These are phyloP conservation scores for Drosophila greeni DNA, from an alignment of 2,888 invertebrate species.

Conservation along the genomic window DNA sequence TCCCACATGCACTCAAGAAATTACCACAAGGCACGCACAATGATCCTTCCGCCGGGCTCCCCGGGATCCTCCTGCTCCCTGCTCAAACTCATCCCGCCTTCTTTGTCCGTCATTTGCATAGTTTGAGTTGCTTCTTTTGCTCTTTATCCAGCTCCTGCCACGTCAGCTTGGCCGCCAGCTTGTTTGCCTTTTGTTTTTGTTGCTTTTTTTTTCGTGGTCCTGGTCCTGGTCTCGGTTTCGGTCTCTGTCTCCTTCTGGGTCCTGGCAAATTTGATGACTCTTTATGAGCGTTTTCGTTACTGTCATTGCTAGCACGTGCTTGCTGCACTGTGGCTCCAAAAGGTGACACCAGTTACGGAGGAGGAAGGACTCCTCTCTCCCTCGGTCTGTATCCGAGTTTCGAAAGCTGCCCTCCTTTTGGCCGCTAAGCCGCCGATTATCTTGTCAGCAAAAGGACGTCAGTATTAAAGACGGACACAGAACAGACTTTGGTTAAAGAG, in stretches of 20 bases:
- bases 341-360: constrained; percentile 1
- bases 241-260: not conserved
- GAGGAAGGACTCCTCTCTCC: not conserved
- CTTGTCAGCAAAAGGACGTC: not conserved
- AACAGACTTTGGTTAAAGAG: not conserved
- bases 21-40: constrained; percentile 57
- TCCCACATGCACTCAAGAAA: constrained; percentile 60
- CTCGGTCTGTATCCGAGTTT: not conserved
- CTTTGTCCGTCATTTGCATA: constrained; percentile 50
- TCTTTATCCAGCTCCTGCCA: constrained; percentile 20
- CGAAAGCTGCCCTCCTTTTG: not conserved
- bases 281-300: constrained; percentile 51
- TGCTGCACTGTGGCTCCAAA: constrained; percentile 27
- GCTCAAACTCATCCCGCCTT: constrained; percentile 7
- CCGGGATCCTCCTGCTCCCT: constrained; percentile 9
- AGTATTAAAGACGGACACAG: not conserved
- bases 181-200: constrained; percentile 48
- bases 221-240: not conserved
- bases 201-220: not conserved
- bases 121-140: constrained; percentile 40
- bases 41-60: constrained; percentile 22
- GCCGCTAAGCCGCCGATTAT: constrained; percentile 2
- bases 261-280: constrained; percentile 57
- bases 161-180: constrained; percentile 32
- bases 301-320: constrained; percentile 40